Evolutionary conservation across 2,113 vertebrate genomes (phyloP), one percentile per base, ranked within the genome.

Genomic region (Paratilapia polleni): DNA sequence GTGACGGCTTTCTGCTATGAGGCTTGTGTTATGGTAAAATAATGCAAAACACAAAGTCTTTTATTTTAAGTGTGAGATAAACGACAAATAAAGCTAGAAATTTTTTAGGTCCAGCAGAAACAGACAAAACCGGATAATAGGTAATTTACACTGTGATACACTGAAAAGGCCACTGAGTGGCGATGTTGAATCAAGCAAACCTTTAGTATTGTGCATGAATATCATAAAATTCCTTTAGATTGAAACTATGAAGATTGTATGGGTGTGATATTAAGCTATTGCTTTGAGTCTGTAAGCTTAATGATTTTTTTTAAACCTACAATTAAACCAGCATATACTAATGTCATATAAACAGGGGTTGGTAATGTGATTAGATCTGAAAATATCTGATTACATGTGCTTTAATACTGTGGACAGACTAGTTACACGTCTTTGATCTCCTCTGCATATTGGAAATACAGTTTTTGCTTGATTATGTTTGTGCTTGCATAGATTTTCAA

Each of bases 151-250:
- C 15, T 88, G 90, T 68, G 14, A 59, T 91, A n/a, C 41, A 19
- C 2, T 4, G 0, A 59, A 70, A 64, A 9, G 15, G 8, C 82
- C 94, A 86, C 87, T 68, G 54, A 59, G 82, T 26, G 91, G 93
- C 19, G 81, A 11, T 76, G 12, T 81, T 84, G 76, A 64, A 83
- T 36, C 77, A 87, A 9, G 3, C 5, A 52, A 10, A 38, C 52
- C 4, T 31, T 22, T 20, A 6, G 49, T 41, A 15, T 54, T 8
- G 1, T 58, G 8, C 10, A 24, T 41, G 15, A 17, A 47, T n/a
- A n/a, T n/a, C 36, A 57, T 9, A 15, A 76, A 41, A 49, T 26
- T 20, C 5, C 43, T 38, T 52, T 49, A 24, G 24, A 24, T 15
- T 34, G 2, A 74, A 76, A 43, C 22, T 54, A 3, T 52, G 60